phyloP scores from a whole-genome alignment of 2,888 invertebrate species.

The Nowickia ferox region DNA sequence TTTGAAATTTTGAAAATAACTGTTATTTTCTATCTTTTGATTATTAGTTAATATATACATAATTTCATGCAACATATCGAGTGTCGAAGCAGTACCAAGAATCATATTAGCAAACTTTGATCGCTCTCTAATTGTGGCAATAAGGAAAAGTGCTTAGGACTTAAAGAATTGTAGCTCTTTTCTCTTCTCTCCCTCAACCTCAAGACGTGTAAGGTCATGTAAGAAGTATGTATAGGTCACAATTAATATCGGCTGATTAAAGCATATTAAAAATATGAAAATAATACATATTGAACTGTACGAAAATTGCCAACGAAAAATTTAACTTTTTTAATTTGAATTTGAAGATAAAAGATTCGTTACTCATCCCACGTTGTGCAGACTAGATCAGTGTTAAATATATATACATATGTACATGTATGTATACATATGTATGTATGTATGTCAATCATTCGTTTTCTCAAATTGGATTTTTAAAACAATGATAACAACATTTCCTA shows the following conservation, averaged over 20 bases:
- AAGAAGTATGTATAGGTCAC: neutral
- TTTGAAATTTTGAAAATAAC: too few relatives aligned
- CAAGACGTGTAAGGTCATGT: too few relatives aligned
- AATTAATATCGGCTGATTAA: neutral
- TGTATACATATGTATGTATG: neutral
- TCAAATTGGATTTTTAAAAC: conserved; percentile 38
- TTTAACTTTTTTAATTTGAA: neutral
- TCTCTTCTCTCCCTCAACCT: too few relatives aligned
- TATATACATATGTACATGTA: neutral
- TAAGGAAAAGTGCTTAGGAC: too few relatives aligned
- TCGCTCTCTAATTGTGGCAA: too few relatives aligned
- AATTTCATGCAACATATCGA: too few relatives aligned
- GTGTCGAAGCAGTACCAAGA: too few relatives aligned
- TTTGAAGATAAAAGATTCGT: conserved; percentile 12
- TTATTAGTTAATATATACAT: too few relatives aligned
- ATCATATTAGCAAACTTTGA: too few relatives aligned
- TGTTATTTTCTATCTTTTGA: too few relatives aligned
- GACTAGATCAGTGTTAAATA: conserved; percentile 18
- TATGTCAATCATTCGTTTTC: conserved; percentile 10
- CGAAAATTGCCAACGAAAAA: neutral
- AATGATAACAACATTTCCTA: conserved; percentile 46
- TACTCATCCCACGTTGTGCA: neutral
- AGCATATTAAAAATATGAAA: neutral
- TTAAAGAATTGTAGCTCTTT: too few relatives aligned
- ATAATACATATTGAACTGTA: too few relatives aligned